These are phyloP conservation scores for Opisthograptis luteolata DNA, from an alignment of 2,888 invertebrate species.

Conservation along the genomic window DNA sequence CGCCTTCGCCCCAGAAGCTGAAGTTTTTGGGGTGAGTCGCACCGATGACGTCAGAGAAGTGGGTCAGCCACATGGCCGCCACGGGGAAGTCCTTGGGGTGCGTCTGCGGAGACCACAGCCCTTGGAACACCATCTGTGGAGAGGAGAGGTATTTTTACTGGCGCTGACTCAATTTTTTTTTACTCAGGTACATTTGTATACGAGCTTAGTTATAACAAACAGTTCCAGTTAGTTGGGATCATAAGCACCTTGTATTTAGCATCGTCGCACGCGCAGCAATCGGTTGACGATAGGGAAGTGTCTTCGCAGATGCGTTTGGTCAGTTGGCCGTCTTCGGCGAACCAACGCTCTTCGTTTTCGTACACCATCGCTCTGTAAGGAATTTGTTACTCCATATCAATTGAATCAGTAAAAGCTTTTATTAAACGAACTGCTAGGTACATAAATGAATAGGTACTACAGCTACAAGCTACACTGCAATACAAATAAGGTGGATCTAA, in stretches of 20 bases:
- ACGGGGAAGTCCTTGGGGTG: slow-evolving; percentile 98
- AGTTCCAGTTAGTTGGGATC: not conserved
- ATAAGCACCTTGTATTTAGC: slow-evolving; percentile 93
- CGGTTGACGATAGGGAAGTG: slow-evolving; percentile 83
- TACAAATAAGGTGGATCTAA: too few species aligned
- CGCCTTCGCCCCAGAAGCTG: slow-evolving; percentile 96
- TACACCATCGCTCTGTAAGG: slow-evolving; percentile 93
- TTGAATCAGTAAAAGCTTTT: not conserved
- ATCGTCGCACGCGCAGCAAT: slow-evolving; percentile 97
- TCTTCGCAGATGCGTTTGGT: slow-evolving; percentile 92
- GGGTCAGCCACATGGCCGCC: slow-evolving; percentile 93
- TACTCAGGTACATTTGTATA: too few species aligned
- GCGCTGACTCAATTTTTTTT: too few species aligned
- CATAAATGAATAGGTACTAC: too few species aligned
- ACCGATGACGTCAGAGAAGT: slow-evolving; percentile 98
- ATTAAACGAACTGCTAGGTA: too few species aligned
- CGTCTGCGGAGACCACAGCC: slow-evolving; percentile 97
- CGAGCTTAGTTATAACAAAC: too few species aligned
- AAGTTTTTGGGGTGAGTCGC: slow-evolving; percentile 95
- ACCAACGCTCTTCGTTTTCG: slow-evolving; percentile 93
- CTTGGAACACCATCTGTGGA: slow-evolving; percentile 91
- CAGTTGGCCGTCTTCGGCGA: slow-evolving; percentile 93
- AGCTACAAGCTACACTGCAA: too few species aligned
- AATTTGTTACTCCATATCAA: not conserved
- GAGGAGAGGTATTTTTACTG: too few species aligned